These are phyloP conservation scores for Meloidogyne hapla DNA, from an alignment of 1,140 invertebrate genomes.

Conservation along the genomic window DNA sequence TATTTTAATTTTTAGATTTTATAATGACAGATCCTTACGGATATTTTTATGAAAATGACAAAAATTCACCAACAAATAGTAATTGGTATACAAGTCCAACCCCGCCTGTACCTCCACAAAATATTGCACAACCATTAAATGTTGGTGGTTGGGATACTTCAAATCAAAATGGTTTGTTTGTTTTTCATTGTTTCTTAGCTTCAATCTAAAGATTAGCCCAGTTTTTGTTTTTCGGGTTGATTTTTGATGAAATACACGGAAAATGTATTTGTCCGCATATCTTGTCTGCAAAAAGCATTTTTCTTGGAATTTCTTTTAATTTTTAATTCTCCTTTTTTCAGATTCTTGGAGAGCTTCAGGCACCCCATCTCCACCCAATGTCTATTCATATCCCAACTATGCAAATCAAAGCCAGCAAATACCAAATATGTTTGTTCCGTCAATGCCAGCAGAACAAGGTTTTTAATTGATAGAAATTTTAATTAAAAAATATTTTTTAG, in stretches of 20 bases:
- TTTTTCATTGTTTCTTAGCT: background rate
- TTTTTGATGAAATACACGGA: no score
- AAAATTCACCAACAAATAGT: background rate
- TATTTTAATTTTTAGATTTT: background rate
- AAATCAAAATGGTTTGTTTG: conserved; percentile 9
- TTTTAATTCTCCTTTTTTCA: background rate
- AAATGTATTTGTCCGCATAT: no score
- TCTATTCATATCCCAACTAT: background rate
- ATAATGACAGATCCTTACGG: conserved; percentile 24
- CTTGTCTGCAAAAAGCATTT: no score
- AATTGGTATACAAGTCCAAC: conserved; percentile 6
- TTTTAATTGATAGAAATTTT: background rate
- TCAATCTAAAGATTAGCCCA: background rate
- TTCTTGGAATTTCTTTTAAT: background rate
- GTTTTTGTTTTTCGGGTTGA: no score
- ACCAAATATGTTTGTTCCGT: conserved; percentile 21
- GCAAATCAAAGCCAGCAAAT: conserved; percentile 11
- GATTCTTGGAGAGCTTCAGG: background rate
- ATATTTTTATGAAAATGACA: conserved; percentile 20
- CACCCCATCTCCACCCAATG: background rate
- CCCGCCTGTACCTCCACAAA: background rate
- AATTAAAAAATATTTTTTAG: background rate
- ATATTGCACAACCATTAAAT: background rate
- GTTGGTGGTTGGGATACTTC: background rate
- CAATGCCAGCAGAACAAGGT: conserved; percentile 8